phyloP scores from a whole-genome alignment of 2,113 vertebrate species.

The Thinocorus orbignyianus region DNA sequence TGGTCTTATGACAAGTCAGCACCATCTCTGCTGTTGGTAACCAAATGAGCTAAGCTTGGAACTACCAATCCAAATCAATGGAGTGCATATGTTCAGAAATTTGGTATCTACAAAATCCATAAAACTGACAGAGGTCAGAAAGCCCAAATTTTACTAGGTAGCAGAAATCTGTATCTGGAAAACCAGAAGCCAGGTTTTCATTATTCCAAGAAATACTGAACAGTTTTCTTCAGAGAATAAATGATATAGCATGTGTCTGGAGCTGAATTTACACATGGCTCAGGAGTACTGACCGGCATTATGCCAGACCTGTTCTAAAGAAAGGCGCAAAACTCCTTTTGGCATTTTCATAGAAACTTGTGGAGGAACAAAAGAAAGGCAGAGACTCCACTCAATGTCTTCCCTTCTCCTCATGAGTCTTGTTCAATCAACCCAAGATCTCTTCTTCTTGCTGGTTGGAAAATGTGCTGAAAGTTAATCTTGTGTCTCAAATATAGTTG shows the following conservation, averaged over 20 bases:
- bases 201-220: conserved; percentile 32
- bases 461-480: conserved; percentile 30
- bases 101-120: conserved; percentile 36
- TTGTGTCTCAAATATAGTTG: background rate
- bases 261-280: background rate
- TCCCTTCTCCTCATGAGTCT: background rate
- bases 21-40: background rate
- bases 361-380: background rate
- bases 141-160: conserved; percentile 37
- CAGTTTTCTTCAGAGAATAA: conserved; percentile 42
- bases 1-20: background rate
- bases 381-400: background rate
- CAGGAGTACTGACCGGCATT: background rate
- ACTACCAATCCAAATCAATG: background rate
- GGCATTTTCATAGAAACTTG: background rate
- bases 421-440: background rate
- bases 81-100: conserved; percentile 28
- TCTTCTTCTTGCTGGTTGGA: background rate
- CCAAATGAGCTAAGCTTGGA: background rate
- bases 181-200: conserved; percentile 56
- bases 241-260: background rate
- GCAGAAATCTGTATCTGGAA: conserved; percentile 52
- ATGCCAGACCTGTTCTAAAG: background rate
- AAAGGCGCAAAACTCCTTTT: conserved; percentile 24
- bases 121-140: conserved; percentile 57